Evolutionary conservation across 2,113 vertebrate species (phyloP).

Genomic region (Carlito syrichta): DNA sequence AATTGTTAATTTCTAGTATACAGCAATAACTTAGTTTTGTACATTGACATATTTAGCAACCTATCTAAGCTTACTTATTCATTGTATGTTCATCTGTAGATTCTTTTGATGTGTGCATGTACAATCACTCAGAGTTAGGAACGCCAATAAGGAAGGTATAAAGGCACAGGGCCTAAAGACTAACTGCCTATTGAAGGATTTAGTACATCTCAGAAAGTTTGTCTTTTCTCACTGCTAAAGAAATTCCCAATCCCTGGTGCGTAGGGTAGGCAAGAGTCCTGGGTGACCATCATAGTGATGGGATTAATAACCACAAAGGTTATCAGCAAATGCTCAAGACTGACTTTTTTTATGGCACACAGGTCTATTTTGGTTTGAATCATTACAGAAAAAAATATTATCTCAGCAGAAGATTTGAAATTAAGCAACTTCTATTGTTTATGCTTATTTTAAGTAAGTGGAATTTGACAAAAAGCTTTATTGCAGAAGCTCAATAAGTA

Average conservation of each 20-base stretch:
- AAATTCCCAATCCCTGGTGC: neutral
- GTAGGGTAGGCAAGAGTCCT: fast-evolving
- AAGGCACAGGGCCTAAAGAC: fast-evolving
- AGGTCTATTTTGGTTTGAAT: conserved; percentile 26
- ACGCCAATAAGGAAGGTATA: fast-evolving
- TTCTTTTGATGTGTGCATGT: neutral
- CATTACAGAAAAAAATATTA: conserved; percentile 8
- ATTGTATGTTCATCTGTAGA: neutral
- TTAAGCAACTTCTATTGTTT: conserved; percentile 39
- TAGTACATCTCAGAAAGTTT: neutral
- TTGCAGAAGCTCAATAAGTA: neutral
- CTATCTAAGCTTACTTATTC: neutral
- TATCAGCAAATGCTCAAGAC: neutral
- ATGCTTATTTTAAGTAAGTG: conserved; percentile 33
- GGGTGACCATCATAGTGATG: fast-evolving
- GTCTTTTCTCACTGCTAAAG: neutral
- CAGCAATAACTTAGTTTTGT: neutral
- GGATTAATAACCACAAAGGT: conserved; percentile 9
- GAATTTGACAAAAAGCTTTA: conserved; percentile 56
- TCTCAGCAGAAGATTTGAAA: conserved; percentile 21
- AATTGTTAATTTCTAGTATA: neutral
- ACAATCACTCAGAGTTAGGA: neutral
- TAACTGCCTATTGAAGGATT: neutral
- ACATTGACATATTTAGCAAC: neutral
- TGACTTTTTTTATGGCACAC: neutral